These are phyloP conservation scores for Tachystola acroxantha DNA, from an alignment of 2,888 invertebrate species.

Conservation along the genomic window DNA sequence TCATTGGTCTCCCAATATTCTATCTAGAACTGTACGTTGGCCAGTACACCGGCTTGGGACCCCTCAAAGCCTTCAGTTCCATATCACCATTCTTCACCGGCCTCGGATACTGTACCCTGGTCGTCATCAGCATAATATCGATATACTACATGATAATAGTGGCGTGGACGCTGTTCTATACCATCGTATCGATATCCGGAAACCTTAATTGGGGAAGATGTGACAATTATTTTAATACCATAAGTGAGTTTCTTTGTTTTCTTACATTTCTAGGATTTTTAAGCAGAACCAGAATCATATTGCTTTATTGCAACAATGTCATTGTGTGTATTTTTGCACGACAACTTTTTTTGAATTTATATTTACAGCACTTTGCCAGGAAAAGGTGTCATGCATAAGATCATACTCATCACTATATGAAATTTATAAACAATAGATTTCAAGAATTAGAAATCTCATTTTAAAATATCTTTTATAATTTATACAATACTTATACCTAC, in stretches of 20 bases:
- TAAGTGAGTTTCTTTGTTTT: slow-evolving; percentile 65
- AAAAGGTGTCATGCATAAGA: too few relatives aligned
- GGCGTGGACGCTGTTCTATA: slow-evolving; percentile 87
- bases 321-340: too few relatives aligned
- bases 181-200: slow-evolving; percentile 81
- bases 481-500: too few relatives aligned
- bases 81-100: slow-evolving; percentile 81
- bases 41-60: slow-evolving; percentile 87
- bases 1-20: slow-evolving; percentile 88
- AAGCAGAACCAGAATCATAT: too few relatives aligned
- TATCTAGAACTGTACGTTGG: slow-evolving; percentile 88
- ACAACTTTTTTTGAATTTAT: too few relatives aligned
- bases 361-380: too few relatives aligned
- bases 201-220: slow-evolving; percentile 84
- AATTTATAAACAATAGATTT: too few relatives aligned
- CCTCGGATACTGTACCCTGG: slow-evolving; percentile 82
- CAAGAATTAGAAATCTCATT: too few relatives aligned
- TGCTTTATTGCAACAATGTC: too few relatives aligned
- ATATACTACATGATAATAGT: slow-evolving; percentile 90
- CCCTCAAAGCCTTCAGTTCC: slow-evolving; percentile 79
- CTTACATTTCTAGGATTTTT: too few relatives aligned
- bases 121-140: slow-evolving; percentile 84
- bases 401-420: too few relatives aligned
- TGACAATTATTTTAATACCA: slow-evolving; percentile 78
- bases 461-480: too few relatives aligned